Conservation (phyloP, 1,140 invertebrate genomes). For the Tetragonula clypearis region DNA sequence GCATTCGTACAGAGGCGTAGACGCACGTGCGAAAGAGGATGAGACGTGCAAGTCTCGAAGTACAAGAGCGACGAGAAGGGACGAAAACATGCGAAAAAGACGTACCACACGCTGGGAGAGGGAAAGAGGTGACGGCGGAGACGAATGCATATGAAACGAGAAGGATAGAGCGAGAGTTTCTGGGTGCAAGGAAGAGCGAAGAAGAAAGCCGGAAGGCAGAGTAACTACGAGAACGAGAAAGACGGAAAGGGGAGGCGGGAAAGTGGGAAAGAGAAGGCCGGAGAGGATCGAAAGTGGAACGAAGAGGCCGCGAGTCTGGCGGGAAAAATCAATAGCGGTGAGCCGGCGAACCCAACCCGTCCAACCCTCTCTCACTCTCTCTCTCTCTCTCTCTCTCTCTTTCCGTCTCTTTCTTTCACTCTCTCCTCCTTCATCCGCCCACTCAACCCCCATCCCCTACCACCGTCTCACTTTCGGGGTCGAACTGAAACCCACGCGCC, state of each 20-base stretch:
- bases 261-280: slow-evolving; percentile 51
- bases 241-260: slow-evolving; percentile 39
- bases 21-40: slow-evolving; percentile 4
- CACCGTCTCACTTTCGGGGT: slow-evolving; percentile 61
- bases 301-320: slow-evolving; percentile 78
- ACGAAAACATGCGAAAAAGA: neutral
- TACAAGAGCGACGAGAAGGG: neutral
- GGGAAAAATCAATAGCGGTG: slow-evolving; percentile 82
- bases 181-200: slow-evolving; percentile 43
- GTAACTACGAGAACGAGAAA: slow-evolving; percentile 35
- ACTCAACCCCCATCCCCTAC: slow-evolving; percentile 25
- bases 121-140: neutral
- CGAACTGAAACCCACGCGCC: slow-evolving; percentile 69
- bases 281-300: slow-evolving; percentile 67
- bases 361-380: slow-evolving; percentile 63
- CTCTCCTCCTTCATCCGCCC: slow-evolving; percentile 23
- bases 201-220: slow-evolving; percentile 54
- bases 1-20: neutral
- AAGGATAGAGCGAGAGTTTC: slow-evolving; percentile 44
- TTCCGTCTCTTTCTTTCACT: slow-evolving; percentile 46
- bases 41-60: neutral
- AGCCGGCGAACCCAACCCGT: slow-evolving; percentile 80
- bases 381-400: slow-evolving; percentile 52
- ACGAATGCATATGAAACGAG: slow-evolving; percentile 8
- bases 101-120: neutral